A percentile compares a stretch with the other conserved stretches of the same genome.
Evolutionary conservation across 2,888 invertebrate species (phyloP).

Genomic region (Apotomis turbidana): DNA sequence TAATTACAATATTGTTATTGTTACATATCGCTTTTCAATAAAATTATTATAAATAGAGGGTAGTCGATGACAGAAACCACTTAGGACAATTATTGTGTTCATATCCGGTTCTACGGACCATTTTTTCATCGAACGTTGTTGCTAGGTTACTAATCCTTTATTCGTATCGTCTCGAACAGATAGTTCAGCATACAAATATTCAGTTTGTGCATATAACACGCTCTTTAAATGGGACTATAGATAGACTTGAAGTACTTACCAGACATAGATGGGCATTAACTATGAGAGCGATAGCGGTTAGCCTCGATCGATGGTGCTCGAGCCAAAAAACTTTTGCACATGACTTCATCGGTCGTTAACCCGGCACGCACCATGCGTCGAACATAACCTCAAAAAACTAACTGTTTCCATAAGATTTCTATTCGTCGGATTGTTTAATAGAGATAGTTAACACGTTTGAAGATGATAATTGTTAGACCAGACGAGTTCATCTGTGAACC

Average conservation of each 20-base stretch:
- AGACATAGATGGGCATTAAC: conserved; percentile 17
- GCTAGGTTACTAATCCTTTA: too few species aligned
- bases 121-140: too few species aligned
- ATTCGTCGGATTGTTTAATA: conserved; percentile 32
- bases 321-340: conserved; percentile 44
- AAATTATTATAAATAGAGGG: too few species aligned
- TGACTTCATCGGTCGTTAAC: conserved; percentile 42
- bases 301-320: conserved; percentile 36
- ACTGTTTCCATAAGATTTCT: conserved; percentile 34
- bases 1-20: too few species aligned
- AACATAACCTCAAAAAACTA: conserved; percentile 30
- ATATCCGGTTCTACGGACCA: too few species aligned
- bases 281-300: conserved; percentile 34
- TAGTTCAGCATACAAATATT: too few species aligned
- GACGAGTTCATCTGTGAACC: conserved; percentile 26
- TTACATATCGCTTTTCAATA: too few species aligned
- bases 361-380: conserved; percentile 22
- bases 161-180: too few species aligned
- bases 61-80: too few species aligned
- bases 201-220: too few species aligned
- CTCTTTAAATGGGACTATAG: background rate
- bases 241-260: background rate
- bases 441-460: conserved; percentile 27
- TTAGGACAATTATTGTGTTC: too few species aligned
- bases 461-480: conserved; percentile 34